Conservation (phyloP, 2,888 invertebrate species). For the Julus scanicus region DNA sequence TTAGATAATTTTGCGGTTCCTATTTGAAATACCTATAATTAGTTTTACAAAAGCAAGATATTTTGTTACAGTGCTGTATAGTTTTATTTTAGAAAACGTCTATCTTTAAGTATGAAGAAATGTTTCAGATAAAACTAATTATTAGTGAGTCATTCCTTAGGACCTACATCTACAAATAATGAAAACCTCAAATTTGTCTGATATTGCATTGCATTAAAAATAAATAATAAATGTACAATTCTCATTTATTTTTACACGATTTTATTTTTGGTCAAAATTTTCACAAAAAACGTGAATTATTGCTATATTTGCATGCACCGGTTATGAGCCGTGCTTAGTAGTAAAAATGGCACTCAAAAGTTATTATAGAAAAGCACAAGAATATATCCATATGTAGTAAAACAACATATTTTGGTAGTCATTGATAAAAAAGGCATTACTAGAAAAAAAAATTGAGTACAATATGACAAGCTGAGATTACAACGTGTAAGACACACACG, state of each 20-base stretch:
- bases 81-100: no score
- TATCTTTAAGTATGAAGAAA: no score
- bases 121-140: no score
- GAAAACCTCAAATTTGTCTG: not conserved
- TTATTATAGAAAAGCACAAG: not conserved
- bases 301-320: not conserved
- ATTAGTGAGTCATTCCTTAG: not conserved
- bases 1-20: no score
- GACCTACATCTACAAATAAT: no score
- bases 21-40: no score
- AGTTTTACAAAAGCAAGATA: no score
- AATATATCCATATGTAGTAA: not conserved
- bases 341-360: not conserved
- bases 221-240: not conserved
- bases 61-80: no score
- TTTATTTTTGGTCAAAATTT: slow-evolving; percentile 10
- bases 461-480: not conserved
- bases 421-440: not conserved
- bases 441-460: not conserved
- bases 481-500: not conserved
- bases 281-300: slow-evolving; percentile 38
- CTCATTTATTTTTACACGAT: not conserved
- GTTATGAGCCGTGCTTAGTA: not conserved
- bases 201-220: not conserved
- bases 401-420: not conserved